Conservation (phyloP, 2,888 invertebrate species). For the Tachina lurida region DNA sequence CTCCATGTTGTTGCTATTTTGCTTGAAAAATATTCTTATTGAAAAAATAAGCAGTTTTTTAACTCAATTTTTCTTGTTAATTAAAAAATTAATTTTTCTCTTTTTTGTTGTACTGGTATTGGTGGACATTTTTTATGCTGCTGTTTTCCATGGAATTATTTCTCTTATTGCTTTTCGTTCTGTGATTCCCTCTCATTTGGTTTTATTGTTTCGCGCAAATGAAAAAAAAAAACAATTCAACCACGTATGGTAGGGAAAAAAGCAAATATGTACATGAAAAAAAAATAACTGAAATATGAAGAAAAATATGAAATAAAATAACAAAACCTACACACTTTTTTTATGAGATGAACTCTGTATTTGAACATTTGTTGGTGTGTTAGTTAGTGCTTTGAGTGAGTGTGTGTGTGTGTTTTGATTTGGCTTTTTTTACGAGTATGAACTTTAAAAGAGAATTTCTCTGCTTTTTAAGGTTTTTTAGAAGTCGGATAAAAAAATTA, state of each 20-base stretch:
- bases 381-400: slow-evolving; percentile 26
- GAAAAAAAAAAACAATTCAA: slow-evolving; percentile 30
- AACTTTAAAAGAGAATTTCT: slow-evolving; percentile 52
- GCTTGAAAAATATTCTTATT: slow-evolving; percentile 28
- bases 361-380: slow-evolving; percentile 63
- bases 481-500: slow-evolving; percentile 34
- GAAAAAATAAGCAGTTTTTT: slow-evolving; percentile 21
- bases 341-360: slow-evolving; percentile 64
- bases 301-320: slow-evolving; percentile 48
- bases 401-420: slow-evolving; percentile 6
- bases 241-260: slow-evolving; percentile 4
- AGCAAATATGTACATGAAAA: slow-evolving; percentile 41
- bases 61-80: slow-evolving; percentile 5
- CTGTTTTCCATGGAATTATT: slow-evolving; percentile 2
- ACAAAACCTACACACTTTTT: slow-evolving; percentile 65
- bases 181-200: slow-evolving; percentile 39
- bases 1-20: slow-evolving; percentile 28
- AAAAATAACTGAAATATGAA: slow-evolving; percentile 57
- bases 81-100: no score
- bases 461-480: slow-evolving; percentile 56
- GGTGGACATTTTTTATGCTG: slow-evolving; percentile 21
- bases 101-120: neutral
- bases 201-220: slow-evolving; percentile 60
- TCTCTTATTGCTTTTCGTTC: slow-evolving; percentile 37
- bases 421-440: slow-evolving; percentile 41